Evolutionary conservation across 2,113 vertebrate genomes (phyloP).

Genomic region (Rhinolophus sinicus): DNA sequence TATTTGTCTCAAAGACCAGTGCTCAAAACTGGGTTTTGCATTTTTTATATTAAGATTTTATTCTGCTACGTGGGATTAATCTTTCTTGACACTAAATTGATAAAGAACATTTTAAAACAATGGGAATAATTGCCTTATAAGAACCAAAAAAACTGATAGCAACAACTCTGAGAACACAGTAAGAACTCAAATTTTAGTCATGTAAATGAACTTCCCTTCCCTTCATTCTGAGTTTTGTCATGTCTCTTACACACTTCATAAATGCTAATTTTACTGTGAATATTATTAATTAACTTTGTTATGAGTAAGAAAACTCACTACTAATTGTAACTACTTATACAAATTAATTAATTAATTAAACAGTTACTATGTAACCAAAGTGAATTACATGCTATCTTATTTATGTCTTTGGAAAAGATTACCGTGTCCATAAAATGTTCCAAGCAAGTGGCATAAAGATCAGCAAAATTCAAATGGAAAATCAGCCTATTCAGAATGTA

Average conservation of each 20-base stretch:
- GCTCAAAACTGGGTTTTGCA: background rate
- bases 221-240: background rate
- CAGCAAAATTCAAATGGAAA: constrained; percentile 44
- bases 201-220: background rate
- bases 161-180: background rate
- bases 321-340: background rate
- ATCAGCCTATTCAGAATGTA: background rate
- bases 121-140: background rate
- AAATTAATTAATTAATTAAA: constrained; percentile 8
- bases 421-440: background rate
- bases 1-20: background rate
- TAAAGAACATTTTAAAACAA: background rate
- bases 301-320: background rate
- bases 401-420: background rate
- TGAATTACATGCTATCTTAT: background rate
- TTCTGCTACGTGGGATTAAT: background rate
- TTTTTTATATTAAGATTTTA: background rate
- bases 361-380: background rate
- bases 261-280: background rate
- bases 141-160: background rate
- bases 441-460: background rate
- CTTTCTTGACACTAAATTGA: background rate
- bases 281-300: background rate
- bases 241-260: background rate
- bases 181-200: background rate